These are phyloP conservation scores for Gadopsis marmoratus DNA, from an alignment of 2,797 vertebrate genomes.

Conservation along the genomic window DNA sequence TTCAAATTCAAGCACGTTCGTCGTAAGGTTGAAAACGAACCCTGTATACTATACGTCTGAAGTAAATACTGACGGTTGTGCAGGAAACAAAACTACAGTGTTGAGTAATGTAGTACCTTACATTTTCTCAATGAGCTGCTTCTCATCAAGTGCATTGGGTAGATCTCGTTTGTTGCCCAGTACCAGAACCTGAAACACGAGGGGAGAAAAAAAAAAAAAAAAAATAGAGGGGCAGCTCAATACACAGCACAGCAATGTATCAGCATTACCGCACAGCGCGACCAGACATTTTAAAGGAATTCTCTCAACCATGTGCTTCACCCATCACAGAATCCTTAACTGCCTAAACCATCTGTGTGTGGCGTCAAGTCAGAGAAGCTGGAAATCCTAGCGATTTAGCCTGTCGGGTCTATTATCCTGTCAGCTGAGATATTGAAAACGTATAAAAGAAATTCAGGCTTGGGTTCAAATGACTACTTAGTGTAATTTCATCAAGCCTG, in stretches of 20 bases:
- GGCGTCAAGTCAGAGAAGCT: conserved; percentile 16
- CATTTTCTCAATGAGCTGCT: conserved; percentile 99
- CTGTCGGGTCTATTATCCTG: conserved; percentile 23
- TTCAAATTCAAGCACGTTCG: no score
- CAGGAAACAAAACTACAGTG: not conserved
- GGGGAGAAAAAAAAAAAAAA: no score
- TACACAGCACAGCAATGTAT: not conserved
- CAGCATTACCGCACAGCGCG: conserved; percentile 6
- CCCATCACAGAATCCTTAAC: not conserved
- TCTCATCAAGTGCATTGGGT: conserved; percentile 94
- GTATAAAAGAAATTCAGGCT: conserved; percentile 11
- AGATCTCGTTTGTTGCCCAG: conserved; percentile 98
- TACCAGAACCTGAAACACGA: conserved; percentile 91
- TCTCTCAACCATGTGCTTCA: conserved; percentile 2
- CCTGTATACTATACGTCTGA: not conserved
- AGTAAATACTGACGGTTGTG: not conserved
- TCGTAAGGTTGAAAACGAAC: no score
- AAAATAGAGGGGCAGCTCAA: conserved; percentile 16
- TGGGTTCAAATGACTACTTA: conserved; percentile 36
- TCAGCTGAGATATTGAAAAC: conserved; percentile 15
- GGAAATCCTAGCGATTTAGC: conserved; percentile 19
- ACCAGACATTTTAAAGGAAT: conserved; percentile 15
- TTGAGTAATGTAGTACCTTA: conserved; percentile 75
- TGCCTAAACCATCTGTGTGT: conserved; percentile 8
- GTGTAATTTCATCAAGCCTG: conserved; percentile 26